These are phyloP conservation scores for Ellobius talpinus DNA, from an alignment of 2,113 vertebrate genomes.

Conservation along the genomic window DNA sequence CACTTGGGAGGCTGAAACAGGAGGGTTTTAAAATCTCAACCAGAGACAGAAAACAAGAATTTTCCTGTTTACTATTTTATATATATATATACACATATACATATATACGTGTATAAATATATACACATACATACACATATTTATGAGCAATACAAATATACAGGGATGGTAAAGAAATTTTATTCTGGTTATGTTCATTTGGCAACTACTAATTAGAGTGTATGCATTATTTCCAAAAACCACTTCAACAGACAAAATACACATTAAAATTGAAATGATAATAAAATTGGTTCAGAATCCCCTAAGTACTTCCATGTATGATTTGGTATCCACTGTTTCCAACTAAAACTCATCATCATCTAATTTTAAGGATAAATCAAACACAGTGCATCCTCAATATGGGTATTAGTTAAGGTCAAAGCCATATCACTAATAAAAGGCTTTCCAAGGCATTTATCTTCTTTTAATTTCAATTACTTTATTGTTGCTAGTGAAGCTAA, in stretches of 20 bases:
- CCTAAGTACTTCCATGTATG: neutral
- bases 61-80: slow-evolving; percentile 42
- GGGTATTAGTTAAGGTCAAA: slow-evolving; percentile 2
- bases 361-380: slow-evolving; percentile 49
- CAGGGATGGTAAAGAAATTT: neutral
- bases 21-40: neutral
- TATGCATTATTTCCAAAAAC: neutral
- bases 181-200: slow-evolving; percentile 31
- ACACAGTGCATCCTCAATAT: neutral
- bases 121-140: neutral
- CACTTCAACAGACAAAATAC: slow-evolving; percentile 30
- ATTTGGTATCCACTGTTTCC: neutral
- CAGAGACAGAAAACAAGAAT: neutral
- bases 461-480: slow-evolving; percentile 59
- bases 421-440: slow-evolving; percentile 40
- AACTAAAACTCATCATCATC: neutral
- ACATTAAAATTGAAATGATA: slow-evolving; percentile 38
- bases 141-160: slow-evolving; percentile 41
- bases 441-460: slow-evolving; percentile 30
- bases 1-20: neutral
- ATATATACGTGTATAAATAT: fast-evolving
- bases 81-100: neutral
- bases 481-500: slow-evolving; percentile 50
- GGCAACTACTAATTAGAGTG: slow-evolving; percentile 20
- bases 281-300: slow-evolving; percentile 32